Evolutionary conservation across 2,888 invertebrate species (phyloP), one percentile per base, ranked within the genome.

Genomic region (Artemia sinica): DNA sequence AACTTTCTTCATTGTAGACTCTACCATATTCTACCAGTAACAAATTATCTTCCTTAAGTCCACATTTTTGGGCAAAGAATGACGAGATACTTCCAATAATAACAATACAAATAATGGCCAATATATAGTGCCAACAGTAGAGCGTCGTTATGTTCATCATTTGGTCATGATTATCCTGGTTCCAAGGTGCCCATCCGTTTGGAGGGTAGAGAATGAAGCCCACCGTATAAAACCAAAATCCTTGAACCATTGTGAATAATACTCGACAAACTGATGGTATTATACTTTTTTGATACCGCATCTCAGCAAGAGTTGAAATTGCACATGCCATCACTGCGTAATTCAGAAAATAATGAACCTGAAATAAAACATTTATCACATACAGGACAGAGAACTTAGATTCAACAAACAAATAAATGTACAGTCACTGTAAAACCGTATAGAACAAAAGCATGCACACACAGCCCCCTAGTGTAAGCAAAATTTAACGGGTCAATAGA

Each of bases 151-250:
- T 76, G 10, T 79, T 74, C 79, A 80, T 80, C 75, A 80, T 76
- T 72, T 78, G 73, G 5, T 74, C 75, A 72, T 79, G 80, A 72
- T 75, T 71, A 5, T 76, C 74, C 28, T 72, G 72, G 49, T 78
- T 75, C 80, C 80, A 80, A 58, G 74, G 71, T 48, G 72, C 72
- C 71, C 70, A 71, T 0, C 74, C 74, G 12, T 71, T 58, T 7
- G 81, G 81, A 50, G 79, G 78, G 74, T 81, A 80, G 41, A 81
- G 74, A 70, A 81, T 79, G 74, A 79, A 79, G 1, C 78, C 81
- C 11, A 81, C 77, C 71, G 79, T 79, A 74, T 76, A 79, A 75
- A 81, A 81, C 81, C 81, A 82, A 3, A 79, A 78, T n/a, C 81
- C 81, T 74, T 82, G 81, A 9, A 81, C 74, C n/a, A 80, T 71